Evolutionary conservation across 2,113 vertebrate species (phyloP).

Genomic region (Hucho hucho): DNA sequence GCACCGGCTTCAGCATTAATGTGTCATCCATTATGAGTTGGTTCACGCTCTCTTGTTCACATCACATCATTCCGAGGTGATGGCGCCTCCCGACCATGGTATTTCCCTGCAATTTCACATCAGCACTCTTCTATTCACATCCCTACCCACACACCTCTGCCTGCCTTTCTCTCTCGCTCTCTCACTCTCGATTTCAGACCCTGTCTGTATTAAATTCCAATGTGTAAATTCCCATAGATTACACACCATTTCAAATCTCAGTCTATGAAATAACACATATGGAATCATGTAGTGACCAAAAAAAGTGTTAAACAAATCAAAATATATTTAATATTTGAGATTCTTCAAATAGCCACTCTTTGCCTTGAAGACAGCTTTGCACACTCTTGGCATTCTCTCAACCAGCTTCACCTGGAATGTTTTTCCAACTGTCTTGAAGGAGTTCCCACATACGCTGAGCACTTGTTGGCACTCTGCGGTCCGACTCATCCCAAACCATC

Average conservation of each 20-base stretch:
- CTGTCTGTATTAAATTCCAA: conserved; percentile 46
- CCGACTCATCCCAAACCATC: no score
- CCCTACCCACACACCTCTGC: conserved; percentile 11
- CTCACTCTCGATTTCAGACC: conserved; percentile 44
- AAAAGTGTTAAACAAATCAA: no score
- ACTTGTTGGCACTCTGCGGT: no score
- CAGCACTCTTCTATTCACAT: conserved; percentile 41
- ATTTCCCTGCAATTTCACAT: conserved; percentile 49
- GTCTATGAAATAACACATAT: no score
- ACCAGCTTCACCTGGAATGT: no score
- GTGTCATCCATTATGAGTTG: conserved; percentile 49
- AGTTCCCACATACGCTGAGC: no score
- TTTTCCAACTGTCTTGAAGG: no score
- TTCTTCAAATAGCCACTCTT: no score
- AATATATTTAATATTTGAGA: no score
- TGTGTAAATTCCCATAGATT: conserved; percentile 16
- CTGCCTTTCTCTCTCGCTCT: not conserved
- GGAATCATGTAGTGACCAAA: no score
- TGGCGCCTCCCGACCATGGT: conserved; percentile 26
- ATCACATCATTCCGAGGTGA: conserved; percentile 42
- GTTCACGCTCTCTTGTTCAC: conserved; percentile 33
- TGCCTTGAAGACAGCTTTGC: no score
- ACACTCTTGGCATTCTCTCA: no score
- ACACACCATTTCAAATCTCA: not conserved
- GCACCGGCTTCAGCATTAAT: conserved; percentile 52